phyloP scores from a whole-genome alignment of 2,797 vertebrate species.

The Triplophysa bombifrons region DNA sequence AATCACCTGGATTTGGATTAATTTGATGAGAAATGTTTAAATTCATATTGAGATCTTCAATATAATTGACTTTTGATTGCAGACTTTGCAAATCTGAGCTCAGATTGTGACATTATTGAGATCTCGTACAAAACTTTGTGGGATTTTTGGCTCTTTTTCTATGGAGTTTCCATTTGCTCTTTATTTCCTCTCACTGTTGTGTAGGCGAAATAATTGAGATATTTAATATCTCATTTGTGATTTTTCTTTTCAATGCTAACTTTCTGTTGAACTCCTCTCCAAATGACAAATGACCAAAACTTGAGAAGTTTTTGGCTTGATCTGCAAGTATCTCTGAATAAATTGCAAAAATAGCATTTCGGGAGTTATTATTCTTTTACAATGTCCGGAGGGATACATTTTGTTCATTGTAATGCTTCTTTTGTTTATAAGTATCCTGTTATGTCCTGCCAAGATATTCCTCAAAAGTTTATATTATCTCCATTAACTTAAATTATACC shows the following conservation, averaged over 20 bases:
- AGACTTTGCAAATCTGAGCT: too few relatives aligned
- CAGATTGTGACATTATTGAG: too few relatives aligned
- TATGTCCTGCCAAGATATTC: conserved; percentile 23
- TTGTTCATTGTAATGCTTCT: background rate
- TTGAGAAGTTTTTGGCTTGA: background rate
- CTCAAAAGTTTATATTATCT: conserved; percentile 19
- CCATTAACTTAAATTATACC: conserved; percentile 26
- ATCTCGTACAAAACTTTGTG: too few relatives aligned
- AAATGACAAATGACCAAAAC: background rate
- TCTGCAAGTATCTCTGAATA: background rate
- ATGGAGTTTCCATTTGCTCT: too few relatives aligned
- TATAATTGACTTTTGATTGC: too few relatives aligned
- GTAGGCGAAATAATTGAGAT: background rate
- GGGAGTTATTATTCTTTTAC: background rate
- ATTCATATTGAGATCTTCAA: too few relatives aligned
- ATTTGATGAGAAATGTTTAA: too few relatives aligned
- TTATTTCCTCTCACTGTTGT: too few relatives aligned
- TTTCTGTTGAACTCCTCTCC: background rate
- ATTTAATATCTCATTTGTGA: too few relatives aligned
- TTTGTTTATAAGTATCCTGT: conserved; percentile 25
- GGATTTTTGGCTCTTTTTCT: too few relatives aligned
- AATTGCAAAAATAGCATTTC: conserved; percentile 4
- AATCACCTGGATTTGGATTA: too few relatives aligned
- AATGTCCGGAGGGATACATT: conserved; percentile 16
- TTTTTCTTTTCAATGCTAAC: background rate